A percentile compares a stretch with the other conserved stretches of the same genome.
Conservation (phyloP, 2,888 invertebrate species). For the Lottia gigantea region DNA sequence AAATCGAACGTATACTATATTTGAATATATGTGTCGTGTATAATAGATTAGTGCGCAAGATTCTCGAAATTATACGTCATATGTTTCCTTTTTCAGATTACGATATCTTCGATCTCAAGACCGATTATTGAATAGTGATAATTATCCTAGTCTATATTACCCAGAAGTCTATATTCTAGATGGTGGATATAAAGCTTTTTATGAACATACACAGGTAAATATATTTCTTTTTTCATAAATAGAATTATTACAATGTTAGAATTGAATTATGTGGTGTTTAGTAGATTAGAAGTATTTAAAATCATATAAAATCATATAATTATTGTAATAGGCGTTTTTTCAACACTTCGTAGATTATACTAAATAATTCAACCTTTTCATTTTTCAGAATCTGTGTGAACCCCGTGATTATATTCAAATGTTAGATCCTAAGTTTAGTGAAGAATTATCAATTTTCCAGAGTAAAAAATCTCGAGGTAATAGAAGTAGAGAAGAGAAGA, state of each 20-base stretch:
- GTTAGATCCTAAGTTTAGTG: constrained; percentile 81
- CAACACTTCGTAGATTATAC: neutral
- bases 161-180: constrained; percentile 92
- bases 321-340: no score
- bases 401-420: constrained; percentile 84
- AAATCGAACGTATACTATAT: no score
- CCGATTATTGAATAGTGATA: constrained; percentile 79
- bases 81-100: constrained; percentile 75
- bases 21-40: no score
- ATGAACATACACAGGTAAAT: constrained; percentile 71
- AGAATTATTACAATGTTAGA: no score
- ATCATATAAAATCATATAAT: no score
- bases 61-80: neutral
- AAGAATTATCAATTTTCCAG: constrained; percentile 71
- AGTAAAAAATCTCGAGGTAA: constrained; percentile 14
- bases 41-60: no score
- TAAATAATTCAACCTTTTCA: neutral
- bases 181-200: constrained; percentile 89
- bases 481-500: neutral
- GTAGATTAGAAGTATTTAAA: no score
- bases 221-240: neutral
- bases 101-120: constrained; percentile 85
- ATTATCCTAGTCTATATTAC: constrained; percentile 85
- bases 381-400: constrained; percentile 74
- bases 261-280: no score